Evolutionary conservation across 2,797 vertebrate species (phyloP).

Genomic region (Parauchenoglanis punctatus): DNA sequence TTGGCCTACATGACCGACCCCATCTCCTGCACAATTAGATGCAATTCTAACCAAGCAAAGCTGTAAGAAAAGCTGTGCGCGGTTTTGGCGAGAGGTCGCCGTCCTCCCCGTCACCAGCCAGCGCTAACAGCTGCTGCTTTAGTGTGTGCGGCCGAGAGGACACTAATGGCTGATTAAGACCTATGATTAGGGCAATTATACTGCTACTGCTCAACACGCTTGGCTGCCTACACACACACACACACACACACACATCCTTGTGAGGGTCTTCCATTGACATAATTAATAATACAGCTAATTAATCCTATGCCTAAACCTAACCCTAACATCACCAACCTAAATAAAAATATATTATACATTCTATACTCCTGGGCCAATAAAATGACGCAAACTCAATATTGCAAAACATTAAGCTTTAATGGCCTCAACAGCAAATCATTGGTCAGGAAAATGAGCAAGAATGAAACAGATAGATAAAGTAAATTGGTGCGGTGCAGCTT

Average conservation of each 20-base stretch:
- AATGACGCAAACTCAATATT: too few relatives aligned
- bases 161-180: constrained; percentile 61
- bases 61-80: background rate
- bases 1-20: background rate
- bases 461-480: too few relatives aligned
- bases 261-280: too few relatives aligned
- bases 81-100: constrained; percentile 29
- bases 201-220: constrained; percentile 45
- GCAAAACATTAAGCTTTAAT: too few relatives aligned
- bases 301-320: too few relatives aligned
- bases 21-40: background rate
- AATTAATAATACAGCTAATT: too few relatives aligned
- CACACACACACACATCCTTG: constrained; percentile 1
- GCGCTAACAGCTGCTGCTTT: constrained; percentile 52
- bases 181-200: constrained; percentile 59
- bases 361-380: too few relatives aligned
- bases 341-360: too few relatives aligned
- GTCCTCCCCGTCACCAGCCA: background rate
- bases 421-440: too few relatives aligned
- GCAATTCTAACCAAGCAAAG: background rate
- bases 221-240: constrained; percentile 26
- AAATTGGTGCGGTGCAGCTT: too few relatives aligned
- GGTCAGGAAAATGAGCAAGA: too few relatives aligned
- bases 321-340: too few relatives aligned
- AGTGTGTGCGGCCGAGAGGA: constrained; percentile 41